Percentiles rank a stretch among this genome's conserved stretches.
Conservation (phyloP, 2,888 invertebrate species). For the Diarsia rubi region DNA sequence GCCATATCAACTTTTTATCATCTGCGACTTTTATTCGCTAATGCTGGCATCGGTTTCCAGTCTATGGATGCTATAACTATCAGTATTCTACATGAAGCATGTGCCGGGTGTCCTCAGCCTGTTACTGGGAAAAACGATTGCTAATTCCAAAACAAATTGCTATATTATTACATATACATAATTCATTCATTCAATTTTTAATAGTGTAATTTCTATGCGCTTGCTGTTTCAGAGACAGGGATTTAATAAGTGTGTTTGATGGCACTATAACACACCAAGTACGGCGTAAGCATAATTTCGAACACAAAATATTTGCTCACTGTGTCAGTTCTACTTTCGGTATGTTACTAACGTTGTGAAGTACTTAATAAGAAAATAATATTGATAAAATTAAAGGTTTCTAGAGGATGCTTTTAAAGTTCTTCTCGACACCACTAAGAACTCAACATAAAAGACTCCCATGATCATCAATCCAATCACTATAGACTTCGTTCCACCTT, state of each 20-base stretch:
- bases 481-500: neutral
- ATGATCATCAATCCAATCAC: neutral
- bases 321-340: constrained; percentile 92
- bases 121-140: neutral
- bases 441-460: neutral
- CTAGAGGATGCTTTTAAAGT: too few species aligned
- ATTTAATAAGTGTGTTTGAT: constrained; percentile 85
- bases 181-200: neutral
- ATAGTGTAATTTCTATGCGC: neutral
- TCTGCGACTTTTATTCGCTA: neutral
- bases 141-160: neutral
- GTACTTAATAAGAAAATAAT: constrained; percentile 6
- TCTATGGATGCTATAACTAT: neutral
- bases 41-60: neutral
- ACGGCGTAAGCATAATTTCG: constrained; percentile 79
- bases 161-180: neutral
- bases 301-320: constrained; percentile 88
- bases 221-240: constrained; percentile 81
- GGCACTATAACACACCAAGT: constrained; percentile 84
- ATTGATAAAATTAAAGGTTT: too few species aligned
- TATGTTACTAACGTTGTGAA: constrained; percentile 70
- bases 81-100: neutral
- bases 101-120: neutral
- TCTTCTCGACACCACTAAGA: neutral
- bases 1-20: neutral